Conservation (phyloP, 2,888 invertebrate genomes). For the Temnothorax rugatulus region DNA sequence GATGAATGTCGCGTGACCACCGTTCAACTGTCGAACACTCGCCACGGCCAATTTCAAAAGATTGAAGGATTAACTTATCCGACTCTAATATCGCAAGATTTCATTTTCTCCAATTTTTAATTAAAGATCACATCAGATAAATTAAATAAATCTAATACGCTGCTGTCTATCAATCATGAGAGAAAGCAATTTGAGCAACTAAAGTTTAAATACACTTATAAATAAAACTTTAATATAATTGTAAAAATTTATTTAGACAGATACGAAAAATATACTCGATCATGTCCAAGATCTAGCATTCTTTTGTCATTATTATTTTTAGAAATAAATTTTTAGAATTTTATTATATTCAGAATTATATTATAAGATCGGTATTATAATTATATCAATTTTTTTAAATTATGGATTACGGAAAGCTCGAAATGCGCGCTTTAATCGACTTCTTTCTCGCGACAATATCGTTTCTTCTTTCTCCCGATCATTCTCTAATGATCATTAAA, state of each 20-base stretch:
- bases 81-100: not conserved
- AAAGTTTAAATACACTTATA: not conserved
- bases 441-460: not conserved
- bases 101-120: not conserved
- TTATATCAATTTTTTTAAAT: not conserved
- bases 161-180: not conserved
- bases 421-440: not conserved
- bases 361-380: not conserved
- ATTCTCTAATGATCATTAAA: not conserved
- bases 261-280: not conserved
- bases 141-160: not conserved
- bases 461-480: not conserved
- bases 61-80: slow-evolving; percentile 29
- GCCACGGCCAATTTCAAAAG: slow-evolving; percentile 36
- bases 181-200: not conserved
- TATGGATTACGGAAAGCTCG: not conserved
- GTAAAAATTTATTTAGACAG: not conserved
- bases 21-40: slow-evolving; percentile 7
- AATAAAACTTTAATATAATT: not conserved
- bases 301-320: not conserved
- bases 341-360: not conserved
- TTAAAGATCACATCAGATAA: not conserved
- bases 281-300: too few relatives aligned
- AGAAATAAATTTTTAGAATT: not conserved
- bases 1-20: slow-evolving; percentile 51